These are phyloP conservation scores for Centrocercus urophasianus DNA, from an alignment of 2,113 vertebrate species.

Conservation along the genomic window DNA sequence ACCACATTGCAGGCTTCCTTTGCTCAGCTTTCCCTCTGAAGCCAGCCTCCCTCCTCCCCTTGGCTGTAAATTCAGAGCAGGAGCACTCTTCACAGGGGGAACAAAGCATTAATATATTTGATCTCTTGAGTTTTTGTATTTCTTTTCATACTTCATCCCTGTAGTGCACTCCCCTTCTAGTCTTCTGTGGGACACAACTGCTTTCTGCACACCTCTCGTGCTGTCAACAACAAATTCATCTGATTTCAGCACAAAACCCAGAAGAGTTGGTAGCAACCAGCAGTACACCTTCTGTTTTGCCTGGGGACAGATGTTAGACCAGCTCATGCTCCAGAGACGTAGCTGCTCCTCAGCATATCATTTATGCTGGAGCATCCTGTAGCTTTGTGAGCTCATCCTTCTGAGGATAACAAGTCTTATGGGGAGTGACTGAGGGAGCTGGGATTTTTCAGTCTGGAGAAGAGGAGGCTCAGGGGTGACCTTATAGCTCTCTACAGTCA, in stretches of 20 bases:
- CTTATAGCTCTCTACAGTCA: too few species aligned
- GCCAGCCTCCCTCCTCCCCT: background rate
- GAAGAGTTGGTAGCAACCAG: background rate
- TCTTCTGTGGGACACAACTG: background rate
- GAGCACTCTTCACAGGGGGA: background rate
- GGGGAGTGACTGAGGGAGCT: too few species aligned
- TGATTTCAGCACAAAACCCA: rapidly evolving
- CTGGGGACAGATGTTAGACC: background rate
- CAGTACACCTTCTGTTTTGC: background rate
- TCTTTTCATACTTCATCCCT: background rate
- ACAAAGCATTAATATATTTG: background rate
- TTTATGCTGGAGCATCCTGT: background rate
- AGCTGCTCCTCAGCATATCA: background rate
- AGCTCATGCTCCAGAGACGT: background rate
- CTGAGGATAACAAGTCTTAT: too few species aligned
- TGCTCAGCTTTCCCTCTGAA: background rate
- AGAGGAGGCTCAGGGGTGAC: too few species aligned
- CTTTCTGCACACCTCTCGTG: background rate
- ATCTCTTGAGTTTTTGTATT: background rate
- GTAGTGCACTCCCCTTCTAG: background rate
- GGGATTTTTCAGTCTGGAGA: too few species aligned
- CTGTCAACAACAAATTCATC: background rate
- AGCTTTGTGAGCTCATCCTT: background rate
- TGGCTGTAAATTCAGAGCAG: rapidly evolving
- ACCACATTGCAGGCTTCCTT: background rate